Evolutionary conservation across 2,797 vertebrate genomes (phyloP), one percentile per base, ranked within the genome.

Genomic region (Jordanella pulchra): DNA sequence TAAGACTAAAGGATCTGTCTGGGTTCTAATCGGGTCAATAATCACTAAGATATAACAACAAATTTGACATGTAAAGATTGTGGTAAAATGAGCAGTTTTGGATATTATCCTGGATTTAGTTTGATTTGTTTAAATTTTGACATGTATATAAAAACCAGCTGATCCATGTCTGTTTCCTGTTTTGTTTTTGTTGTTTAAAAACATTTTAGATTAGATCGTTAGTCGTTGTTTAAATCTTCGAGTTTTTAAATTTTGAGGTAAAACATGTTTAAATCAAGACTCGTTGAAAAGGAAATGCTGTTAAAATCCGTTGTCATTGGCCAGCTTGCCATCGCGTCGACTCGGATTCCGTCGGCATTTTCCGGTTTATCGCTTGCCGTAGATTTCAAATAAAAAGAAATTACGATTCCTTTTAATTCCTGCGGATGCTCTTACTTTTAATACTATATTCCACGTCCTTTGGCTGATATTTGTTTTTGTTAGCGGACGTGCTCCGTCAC

Each of bases 281-380:
- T n/a, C n/a, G 35, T 2, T 42, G 6, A 25, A 42, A 21, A 39
- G 13, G 35, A 42, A 42, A 63, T 14, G 1, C 23, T 2, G 23
- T 3, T n/a, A 11, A 39, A 35, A 61, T 13, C n/a, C 21, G 12
- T 48, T 17, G 4, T 48, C 17, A 14, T 61, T 39, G 21, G 21
- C 58, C 10, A 5, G 47, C 35, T 35, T 81, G 69, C 60, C 79
- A 86, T 93, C 93, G 92, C 85, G 2, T 73, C 21, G 23, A 30
- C 74, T 94, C 94, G 94, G 78, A 32, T 83, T 67, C 35, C 76
- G 73, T 85, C 94, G 94, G 77, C 23, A 74, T 71, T 93, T 81
- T 94, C 91, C 94, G 94, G 81, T 30, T 67, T 75, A 78, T 87
- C 85, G 51, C 77, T 89, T 76, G 75, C 73, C 65, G 67, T 61